Conservation (phyloP, 2,797 vertebrate genomes). For the Tangara arthus region DNA sequence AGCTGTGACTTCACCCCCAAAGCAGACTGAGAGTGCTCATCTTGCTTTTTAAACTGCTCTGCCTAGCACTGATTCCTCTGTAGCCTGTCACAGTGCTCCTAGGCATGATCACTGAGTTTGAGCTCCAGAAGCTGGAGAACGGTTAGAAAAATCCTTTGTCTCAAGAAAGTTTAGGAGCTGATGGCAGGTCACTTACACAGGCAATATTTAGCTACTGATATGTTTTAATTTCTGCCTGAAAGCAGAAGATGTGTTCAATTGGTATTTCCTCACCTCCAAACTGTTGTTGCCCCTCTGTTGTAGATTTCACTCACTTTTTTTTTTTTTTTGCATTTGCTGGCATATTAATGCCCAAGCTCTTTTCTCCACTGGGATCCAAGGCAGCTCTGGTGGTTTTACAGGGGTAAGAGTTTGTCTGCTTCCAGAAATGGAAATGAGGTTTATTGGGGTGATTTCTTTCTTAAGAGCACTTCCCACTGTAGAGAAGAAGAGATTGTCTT, state of each 20-base stretch:
- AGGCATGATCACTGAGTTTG: neutral
- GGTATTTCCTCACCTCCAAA: neutral
- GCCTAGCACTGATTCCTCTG: neutral
- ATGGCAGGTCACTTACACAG: neutral
- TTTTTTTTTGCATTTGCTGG: neutral
- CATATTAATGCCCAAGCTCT: neutral
- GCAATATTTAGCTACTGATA: neutral
- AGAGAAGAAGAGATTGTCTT: neutral
- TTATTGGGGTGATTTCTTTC: neutral
- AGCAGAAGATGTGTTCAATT: neutral
- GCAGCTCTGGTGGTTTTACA: neutral
- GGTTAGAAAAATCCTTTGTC: accelerated
- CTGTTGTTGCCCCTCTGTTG: neutral
- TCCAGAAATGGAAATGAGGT: neutral
- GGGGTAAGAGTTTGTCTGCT: accelerated
- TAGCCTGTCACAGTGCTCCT: neutral
- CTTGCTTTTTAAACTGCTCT: neutral
- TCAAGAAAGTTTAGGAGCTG: neutral
- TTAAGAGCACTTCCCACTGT: neutral
- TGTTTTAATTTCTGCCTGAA: neutral
- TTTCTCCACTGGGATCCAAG: neutral
- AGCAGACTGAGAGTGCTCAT: neutral
- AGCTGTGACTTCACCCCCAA: neutral
- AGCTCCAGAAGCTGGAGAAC: neutral
- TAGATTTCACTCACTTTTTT: neutral